Evolutionary conservation across 1,140 invertebrate species (phyloP), one percentile per base, ranked within the genome.

Genomic region (Diorhabda sublineata): DNA sequence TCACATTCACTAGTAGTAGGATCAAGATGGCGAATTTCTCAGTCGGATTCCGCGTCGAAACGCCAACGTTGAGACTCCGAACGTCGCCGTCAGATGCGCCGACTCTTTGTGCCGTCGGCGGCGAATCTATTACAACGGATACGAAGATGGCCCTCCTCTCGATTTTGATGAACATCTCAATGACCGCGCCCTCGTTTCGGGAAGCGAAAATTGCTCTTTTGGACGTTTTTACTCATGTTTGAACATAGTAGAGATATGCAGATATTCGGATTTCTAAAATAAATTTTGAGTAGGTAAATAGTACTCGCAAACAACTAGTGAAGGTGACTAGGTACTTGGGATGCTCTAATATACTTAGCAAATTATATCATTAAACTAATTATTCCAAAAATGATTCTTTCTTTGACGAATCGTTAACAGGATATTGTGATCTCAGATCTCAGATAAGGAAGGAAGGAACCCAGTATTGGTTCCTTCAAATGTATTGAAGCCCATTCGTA

Each of bases 131-230:
- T 76, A 76, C 74, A 68, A 72, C 72, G 73, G 74, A 74, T 76
- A 76, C 74, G 68, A 72, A 73, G 73, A 76, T 76, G 74, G 76
- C 76, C 77, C 77, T 78, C 78, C 76, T 78, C 77, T 80, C 79
- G 76, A 80, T 80, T 80, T 79, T 79, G 79, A 80, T 80, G 79
- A 78, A 80, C 79, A 80, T 76, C 72, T 68, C 66, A 75, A 77
- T 74, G 78, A 79, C 79, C 79, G 79, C 79, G 78, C 79, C 79
- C 79, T 79, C 79, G 67, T 78, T 78, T 74, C 76, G 73, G 74
- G 71, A n/a, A 8, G n/a, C n/a, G 73, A 75, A 76, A 75, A 79
- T 78, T 78, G 78, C 77, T 77, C 72, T 72, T 73, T 75, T 78
- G 2, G 47, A 52, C 47, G n/a, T 52, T 52, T 52, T 52, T 3